phyloP scores from a whole-genome alignment of 2,888 invertebrate genomes.

The Choristoneura rosaceana region DNA sequence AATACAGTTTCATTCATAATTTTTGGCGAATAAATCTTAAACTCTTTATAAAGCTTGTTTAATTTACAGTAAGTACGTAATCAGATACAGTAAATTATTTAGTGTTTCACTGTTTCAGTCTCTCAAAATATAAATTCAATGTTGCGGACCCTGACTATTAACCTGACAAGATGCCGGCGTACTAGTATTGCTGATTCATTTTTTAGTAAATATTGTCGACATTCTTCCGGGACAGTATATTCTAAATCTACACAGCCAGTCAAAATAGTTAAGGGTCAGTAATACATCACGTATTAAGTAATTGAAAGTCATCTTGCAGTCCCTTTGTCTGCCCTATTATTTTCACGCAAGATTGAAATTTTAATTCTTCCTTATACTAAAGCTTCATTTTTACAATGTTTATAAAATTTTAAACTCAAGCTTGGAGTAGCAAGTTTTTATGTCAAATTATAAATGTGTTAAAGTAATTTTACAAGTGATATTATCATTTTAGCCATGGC shows the following conservation, averaged over 20 bases:
- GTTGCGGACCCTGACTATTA: slow-evolving; percentile 76
- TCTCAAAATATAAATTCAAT: slow-evolving; percentile 56
- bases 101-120: slow-evolving; percentile 44
- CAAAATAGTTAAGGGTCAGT: slow-evolving; percentile 76
- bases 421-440: neutral
- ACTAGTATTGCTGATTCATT: slow-evolving; percentile 75
- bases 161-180: slow-evolving; percentile 78
- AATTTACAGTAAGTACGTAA: slow-evolving; percentile 52
- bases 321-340: slow-evolving; percentile 32
- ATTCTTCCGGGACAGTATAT: slow-evolving; percentile 56
- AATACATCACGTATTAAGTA: slow-evolving; percentile 45
- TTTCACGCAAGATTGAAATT: neutral
- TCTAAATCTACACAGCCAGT: slow-evolving; percentile 55
- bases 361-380: neutral
- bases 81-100: slow-evolving; percentile 35
- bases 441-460: neutral
- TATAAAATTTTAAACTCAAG: neutral
- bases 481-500: slow-evolving; percentile 72
- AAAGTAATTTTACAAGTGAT: neutral
- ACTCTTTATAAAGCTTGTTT: slow-evolving; percentile 10
- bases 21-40: slow-evolving; percentile 9
- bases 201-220: slow-evolving; percentile 65
- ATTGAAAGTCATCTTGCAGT: neutral
- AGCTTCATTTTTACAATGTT: neutral
- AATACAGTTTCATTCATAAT: slow-evolving; percentile 16